Evolutionary conservation across 2,797 vertebrate genomes (phyloP).

Genomic region (Masticophis lateralis): DNA sequence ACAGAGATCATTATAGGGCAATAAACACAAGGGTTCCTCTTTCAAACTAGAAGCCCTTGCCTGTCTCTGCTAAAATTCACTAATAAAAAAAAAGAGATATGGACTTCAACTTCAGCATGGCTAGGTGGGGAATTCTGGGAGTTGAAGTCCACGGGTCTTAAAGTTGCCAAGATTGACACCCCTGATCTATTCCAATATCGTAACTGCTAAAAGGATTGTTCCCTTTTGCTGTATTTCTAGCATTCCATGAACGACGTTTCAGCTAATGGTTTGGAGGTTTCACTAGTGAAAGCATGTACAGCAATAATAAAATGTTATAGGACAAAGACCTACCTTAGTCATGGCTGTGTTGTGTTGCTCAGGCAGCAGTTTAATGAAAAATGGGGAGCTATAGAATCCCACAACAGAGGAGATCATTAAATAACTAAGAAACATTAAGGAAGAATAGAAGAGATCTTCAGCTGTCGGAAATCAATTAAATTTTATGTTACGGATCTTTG

Average conservation of each 20-base stretch:
- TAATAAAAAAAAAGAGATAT: background rate
- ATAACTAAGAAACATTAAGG: conserved; percentile 78
- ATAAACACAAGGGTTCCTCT: background rate
- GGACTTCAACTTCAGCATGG: background rate
- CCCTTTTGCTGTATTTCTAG: background rate
- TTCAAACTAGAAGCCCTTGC: background rate
- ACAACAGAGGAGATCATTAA: conserved; percentile 94
- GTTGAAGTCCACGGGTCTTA: background rate
- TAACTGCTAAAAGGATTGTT: background rate
- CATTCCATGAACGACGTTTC: background rate
- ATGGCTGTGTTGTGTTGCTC: conserved; percentile 87
- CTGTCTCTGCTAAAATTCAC: background rate
- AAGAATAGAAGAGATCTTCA: conserved; percentile 25
- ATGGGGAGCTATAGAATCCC: conserved; percentile 93
- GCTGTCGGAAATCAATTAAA: background rate
- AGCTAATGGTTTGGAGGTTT: background rate
- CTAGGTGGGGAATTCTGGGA: background rate
- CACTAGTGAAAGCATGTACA: background rate
- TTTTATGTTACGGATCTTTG: background rate
- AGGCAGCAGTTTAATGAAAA: conserved; percentile 86
- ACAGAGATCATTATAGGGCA: background rate
- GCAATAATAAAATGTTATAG: background rate
- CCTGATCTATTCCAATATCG: background rate
- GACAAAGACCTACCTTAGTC: conserved; percentile 80
- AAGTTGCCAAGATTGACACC: background rate